phyloP scores from a whole-genome alignment of 2,113 vertebrate species.

The Oenanthe melanoleuca region DNA sequence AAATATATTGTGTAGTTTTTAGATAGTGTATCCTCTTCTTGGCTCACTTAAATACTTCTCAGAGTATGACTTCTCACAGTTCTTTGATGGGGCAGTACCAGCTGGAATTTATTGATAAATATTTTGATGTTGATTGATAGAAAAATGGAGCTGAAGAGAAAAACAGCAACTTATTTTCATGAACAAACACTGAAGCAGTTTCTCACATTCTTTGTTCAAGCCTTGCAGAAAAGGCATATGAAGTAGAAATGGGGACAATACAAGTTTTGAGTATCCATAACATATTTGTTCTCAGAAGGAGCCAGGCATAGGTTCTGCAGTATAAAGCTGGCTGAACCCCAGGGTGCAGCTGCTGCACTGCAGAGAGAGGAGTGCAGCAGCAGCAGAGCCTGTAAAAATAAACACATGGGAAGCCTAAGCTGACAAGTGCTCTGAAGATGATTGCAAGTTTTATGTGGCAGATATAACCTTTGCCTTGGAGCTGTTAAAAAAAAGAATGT shows the following conservation, averaged over 20 bases:
- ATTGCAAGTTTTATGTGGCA: background rate
- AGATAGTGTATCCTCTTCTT: background rate
- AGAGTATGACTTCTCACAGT: background rate
- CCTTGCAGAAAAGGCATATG: background rate
- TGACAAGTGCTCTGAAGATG: background rate
- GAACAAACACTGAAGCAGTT: background rate
- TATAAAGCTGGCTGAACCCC: background rate
- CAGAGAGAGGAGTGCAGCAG: background rate
- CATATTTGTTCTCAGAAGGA: background rate
- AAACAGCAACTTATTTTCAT: background rate
- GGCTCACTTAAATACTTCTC: background rate
- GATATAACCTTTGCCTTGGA: background rate
- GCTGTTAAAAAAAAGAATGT: background rate
- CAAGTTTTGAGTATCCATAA: background rate
- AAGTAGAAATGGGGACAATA: background rate
- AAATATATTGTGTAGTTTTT: fast-evolving
- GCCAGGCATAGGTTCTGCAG: background rate
- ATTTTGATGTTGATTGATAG: background rate
- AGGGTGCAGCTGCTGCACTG: background rate
- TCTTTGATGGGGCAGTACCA: background rate
- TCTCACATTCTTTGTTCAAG: background rate
- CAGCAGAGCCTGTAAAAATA: background rate
- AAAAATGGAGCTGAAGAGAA: background rate
- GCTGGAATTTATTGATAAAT: background rate
- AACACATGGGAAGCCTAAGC: background rate